Evolutionary conservation across 1,140 invertebrate species (phyloP).

Genomic region (Latrodectus geometricus): DNA sequence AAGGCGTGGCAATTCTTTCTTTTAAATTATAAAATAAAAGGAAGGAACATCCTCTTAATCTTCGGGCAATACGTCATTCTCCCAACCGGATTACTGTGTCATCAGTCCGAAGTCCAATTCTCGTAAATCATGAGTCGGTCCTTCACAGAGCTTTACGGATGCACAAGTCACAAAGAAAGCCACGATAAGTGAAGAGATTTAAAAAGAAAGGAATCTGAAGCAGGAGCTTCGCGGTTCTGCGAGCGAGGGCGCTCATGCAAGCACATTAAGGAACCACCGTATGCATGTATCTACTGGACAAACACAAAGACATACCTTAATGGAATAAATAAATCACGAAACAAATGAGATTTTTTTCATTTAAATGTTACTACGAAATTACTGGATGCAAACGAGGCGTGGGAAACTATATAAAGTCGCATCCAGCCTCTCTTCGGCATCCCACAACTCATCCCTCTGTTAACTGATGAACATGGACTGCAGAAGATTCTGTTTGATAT

Average conservation of each 20-base stretch:
- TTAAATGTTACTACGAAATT: conserved; percentile 23
- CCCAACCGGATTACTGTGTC: conserved; percentile 33
- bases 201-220: conserved; percentile 1
- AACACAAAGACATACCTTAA: conserved; percentile 29
- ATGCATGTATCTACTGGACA: conserved; percentile 12
- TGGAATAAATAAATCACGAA: conserved; percentile 46
- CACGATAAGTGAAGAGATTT: conserved; percentile 10
- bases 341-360: conserved; percentile 15
- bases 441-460: neutral
- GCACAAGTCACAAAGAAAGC: neutral
- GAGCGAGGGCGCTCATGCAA: neutral
- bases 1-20: conserved; percentile 32
- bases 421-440: neutral
- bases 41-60: neutral
- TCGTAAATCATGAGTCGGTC: conserved; percentile 47
- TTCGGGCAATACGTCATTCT: neutral
- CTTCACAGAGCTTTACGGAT: conserved; percentile 44
- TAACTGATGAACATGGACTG: neutral
- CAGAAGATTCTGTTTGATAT: neutral
- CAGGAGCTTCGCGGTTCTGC: conserved; percentile 1
- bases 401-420: neutral
- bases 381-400: conserved; percentile 46
- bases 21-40: neutral
- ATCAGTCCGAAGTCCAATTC: conserved; percentile 42
- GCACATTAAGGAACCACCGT: conserved; percentile 21